Evolutionary conservation across 2,113 vertebrate species (phyloP), one percentile per base, ranked within the genome.

Genomic region (Mohoua ochrocephala): DNA sequence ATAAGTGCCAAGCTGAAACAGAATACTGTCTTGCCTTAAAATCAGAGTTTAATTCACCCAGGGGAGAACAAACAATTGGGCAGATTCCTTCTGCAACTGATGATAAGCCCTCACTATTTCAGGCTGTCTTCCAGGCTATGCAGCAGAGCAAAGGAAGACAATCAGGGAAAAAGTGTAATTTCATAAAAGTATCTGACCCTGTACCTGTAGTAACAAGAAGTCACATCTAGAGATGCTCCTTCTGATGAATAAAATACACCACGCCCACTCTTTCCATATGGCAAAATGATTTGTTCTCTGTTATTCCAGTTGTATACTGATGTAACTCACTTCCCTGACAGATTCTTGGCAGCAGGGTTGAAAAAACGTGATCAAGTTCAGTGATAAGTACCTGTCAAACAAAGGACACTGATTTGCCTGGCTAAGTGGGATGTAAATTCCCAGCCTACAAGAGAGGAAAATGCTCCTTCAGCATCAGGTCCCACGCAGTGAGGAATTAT

Each of bases 401-500:
- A 78, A 54, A 75, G 76, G 54, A 71, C 20, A 26, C 6, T 33
- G 24, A 78, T 44, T 78, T 75, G 22, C 42, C 37, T 67, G n/a
- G 21, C n/a, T 81, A 33, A 69, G 23, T 8, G 50, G 35, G 33
- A 63, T 18, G 13, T 8, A 52, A 64, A 75, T 68, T 84, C 42
- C 52, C 33, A 56, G 3, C 6, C 9, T 53, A 20, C 1, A 1
- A n/a, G 37, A 85, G 27, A 59, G 20, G 60, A 68, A 84, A 81
- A 68, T 53, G n/a, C 3, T 57, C 60, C 22, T 53, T 68, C 56
- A 71, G 47, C 31, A 49, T 30, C 15, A 44, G 50, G 27, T 54
- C 22, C 52, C 42, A 50, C 0, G 0, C 11, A 60, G 39, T 4
- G 14, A 59, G 37, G 10, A 83, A 50, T 35, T 21, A 9, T 7